Evolutionary conservation across 2,888 invertebrate species (phyloP), one percentile per base, ranked within the genome.

Genomic region (Dendrolimus pini): DNA sequence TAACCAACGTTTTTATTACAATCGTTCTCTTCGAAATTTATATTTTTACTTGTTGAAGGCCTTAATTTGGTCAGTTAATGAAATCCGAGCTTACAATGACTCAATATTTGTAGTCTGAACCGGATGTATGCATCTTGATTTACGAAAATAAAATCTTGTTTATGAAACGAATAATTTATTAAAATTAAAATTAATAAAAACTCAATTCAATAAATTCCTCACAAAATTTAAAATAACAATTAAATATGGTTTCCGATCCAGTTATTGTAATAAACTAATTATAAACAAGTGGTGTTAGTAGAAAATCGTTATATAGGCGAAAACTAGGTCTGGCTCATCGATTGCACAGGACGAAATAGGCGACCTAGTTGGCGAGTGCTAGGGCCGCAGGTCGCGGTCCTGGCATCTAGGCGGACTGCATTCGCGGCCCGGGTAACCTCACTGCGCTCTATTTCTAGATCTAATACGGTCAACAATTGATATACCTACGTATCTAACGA

Each of bases 341-440:
- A 79, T 81, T 80, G 78, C 72, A 69, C 81, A 83, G 85, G 85
- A 84, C 83, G 74, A 77, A 74, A 70, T 70, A 69, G 72, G 72
- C 79, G 86, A 78, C 88, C 87, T 77, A 86, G 77, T 87, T 86
- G 83, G 83, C 83, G 72, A 65, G 67, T 67, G 67, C 67, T 61
- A 74, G 76, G 76, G 77, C 72, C 66, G 67, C 74, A 66, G 72
- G 75, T 76, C 75, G 80, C 72, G 74, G 69, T 75, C 78, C 76
- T 77, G 71, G 66, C 67, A 72, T 75, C 77, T 77, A 76, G 78
- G 77, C 75, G 76, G 65, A 75, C 78, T 72, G 75, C 67, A 77
- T 77, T 73, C 69, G 69, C 66, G 63, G 71, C 78, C 76, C 78
- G 75, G 80, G 72, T 80, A 77, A 77, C 77, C 75, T 79, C 72